phyloP scores from a whole-genome alignment of 2,888 invertebrate species.

The Agonopterix arenella region DNA sequence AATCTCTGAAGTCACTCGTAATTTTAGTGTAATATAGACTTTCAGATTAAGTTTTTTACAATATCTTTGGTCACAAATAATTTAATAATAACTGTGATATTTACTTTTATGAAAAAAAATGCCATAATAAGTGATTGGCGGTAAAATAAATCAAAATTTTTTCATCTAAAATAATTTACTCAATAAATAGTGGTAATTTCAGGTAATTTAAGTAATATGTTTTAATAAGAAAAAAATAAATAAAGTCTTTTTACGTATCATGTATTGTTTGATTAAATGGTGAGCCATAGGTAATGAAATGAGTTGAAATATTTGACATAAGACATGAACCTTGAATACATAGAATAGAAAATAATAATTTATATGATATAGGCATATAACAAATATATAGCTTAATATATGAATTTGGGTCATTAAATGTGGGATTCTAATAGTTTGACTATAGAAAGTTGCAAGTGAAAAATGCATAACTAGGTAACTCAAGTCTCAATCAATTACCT shows the following conservation, averaged over 20 bases:
- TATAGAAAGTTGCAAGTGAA: too few relatives aligned
- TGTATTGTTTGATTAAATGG: slow-evolving; percentile 4
- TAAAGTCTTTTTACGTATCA: slow-evolving; percentile 12
- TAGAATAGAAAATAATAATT: too few relatives aligned
- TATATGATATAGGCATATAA: too few relatives aligned
- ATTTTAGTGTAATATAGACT: slow-evolving; percentile 29
- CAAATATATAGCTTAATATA: too few relatives aligned
- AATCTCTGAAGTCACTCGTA: slow-evolving; percentile 42
- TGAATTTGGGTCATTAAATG: too few relatives aligned
- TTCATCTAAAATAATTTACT: slow-evolving; percentile 27
- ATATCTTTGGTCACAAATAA: slow-evolving; percentile 68
- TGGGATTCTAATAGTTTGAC: too few relatives aligned
- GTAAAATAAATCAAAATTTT: slow-evolving; percentile 56
- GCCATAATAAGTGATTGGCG: slow-evolving; percentile 53
- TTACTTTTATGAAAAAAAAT: slow-evolving; percentile 66
- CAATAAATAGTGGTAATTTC: slow-evolving; percentile 32
- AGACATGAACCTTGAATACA: too few relatives aligned
- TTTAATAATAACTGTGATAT: slow-evolving; percentile 75
- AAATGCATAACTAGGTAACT: too few relatives aligned
- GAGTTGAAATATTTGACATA: too few relatives aligned
- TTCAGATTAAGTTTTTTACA: slow-evolving; percentile 30
- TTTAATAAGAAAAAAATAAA: slow-evolving; percentile 29
- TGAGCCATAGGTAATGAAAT: too few relatives aligned
- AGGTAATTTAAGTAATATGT: slow-evolving; percentile 32
- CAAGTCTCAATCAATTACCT: too few relatives aligned